Percentiles rank a stretch among this genome's conserved stretches.
These are phyloP conservation scores for Notarius lentiginosus DNA, from an alignment of 2,113 vertebrate genomes.

Conservation along the genomic window DNA sequence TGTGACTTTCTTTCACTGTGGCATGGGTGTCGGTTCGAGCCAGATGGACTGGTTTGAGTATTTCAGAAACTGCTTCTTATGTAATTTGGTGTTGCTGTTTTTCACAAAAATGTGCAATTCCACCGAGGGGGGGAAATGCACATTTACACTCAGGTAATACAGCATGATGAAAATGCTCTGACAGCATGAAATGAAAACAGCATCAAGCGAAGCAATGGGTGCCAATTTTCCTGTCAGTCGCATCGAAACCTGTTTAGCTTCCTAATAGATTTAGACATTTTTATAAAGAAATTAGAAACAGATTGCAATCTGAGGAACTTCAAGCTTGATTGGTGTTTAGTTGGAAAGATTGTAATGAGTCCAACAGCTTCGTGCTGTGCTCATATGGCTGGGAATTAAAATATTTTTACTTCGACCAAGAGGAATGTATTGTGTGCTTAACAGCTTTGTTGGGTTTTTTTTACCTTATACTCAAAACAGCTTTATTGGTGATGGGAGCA, in stretches of 20 bases:
- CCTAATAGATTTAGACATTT: neutral
- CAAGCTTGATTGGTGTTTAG: neutral
- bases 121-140: neutral
- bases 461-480: neutral
- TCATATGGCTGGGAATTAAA: neutral
- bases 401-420: neutral
- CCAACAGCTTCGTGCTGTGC: neutral
- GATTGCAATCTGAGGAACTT: neutral
- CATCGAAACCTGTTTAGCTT: neutral
- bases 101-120: neutral
- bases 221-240: slow-evolving; percentile 27
- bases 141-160: neutral
- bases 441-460: neutral
- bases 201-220: slow-evolving; percentile 1
- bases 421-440: neutral
- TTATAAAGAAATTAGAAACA: neutral
- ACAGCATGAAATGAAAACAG: slow-evolving; percentile 13
- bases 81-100: slow-evolving; percentile 2
- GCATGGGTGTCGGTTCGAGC: no score
- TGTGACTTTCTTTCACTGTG: no score
- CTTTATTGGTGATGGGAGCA: neutral
- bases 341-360: neutral
- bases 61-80: no score
- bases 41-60: no score
- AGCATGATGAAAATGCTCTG: neutral